Evolutionary conservation across 2,797 vertebrate species (phyloP).

Genomic region (Eutrigla gurnardus): DNA sequence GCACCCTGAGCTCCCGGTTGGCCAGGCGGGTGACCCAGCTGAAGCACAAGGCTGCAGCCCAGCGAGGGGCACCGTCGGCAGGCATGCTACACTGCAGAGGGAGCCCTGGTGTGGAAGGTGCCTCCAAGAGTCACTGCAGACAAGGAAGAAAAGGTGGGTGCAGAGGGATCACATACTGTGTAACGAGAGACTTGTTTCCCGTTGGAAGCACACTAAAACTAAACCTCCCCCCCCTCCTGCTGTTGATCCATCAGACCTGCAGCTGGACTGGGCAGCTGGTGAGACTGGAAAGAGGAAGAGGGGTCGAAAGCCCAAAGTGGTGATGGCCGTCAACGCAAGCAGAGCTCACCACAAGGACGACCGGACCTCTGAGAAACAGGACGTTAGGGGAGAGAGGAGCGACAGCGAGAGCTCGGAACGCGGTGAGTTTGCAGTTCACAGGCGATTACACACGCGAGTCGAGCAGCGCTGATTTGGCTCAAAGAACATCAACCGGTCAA

Average conservation of each 20-base stretch:
- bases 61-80: conserved; percentile 80
- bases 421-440: conserved; percentile 72
- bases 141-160: conserved; percentile 66
- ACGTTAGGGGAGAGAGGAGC: conserved; percentile 59
- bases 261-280: conserved; percentile 64
- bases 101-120: conserved; percentile 59
- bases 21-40: conserved; percentile 86
- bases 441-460: conserved; percentile 24
- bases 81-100: conserved; percentile 84
- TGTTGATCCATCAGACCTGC: conserved; percentile 63
- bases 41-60: conserved; percentile 89
- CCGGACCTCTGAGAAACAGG: conserved; percentile 55
- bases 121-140: conserved; percentile 83
- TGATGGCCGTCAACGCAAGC: conserved; percentile 48
- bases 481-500: conserved; percentile 41
- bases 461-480: conserved; percentile 10
- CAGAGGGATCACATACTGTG: background rate
- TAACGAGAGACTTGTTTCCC: background rate
- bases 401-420: conserved; percentile 79
- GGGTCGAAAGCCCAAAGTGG: conserved; percentile 80
- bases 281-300: conserved; percentile 73
- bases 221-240: background rate
- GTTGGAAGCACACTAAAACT: background rate
- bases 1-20: conserved; percentile 83
- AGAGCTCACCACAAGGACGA: conserved; percentile 52